Evolutionary conservation across 2,113 vertebrate genomes (phyloP), one percentile per base, ranked within the genome.

Genomic region (Capreolus pygargus): DNA sequence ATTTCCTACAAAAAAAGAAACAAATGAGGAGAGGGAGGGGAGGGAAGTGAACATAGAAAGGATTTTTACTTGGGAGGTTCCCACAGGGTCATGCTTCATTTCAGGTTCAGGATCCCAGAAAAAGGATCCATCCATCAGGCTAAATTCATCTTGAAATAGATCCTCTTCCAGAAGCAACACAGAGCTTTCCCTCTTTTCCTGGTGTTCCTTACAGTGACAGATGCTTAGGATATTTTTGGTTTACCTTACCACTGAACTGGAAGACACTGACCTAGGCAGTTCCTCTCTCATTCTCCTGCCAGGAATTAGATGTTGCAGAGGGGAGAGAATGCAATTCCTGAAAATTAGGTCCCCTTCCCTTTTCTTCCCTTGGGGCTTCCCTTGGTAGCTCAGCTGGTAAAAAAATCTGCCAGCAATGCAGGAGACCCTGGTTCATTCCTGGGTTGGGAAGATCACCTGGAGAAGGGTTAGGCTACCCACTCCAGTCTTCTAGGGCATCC

Each of bases 391-490:
- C n/a, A 70, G 67, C n/a, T 39, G 19, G n/a, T 70, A 39, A 70
- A 70, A 39, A 70, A 39, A 39, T 23, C 67, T 70, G n/a, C 67
- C n/a, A 12, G n/a, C n/a, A 23, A 21, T 39, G 10, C n/a, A 39
- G 5, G 67, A 70, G 10, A 39, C n/a, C n/a, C n/a, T 70, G n/a
- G 67, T 39, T 70, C 19, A 39, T 70, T 23, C 67, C 67, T 23
- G n/a, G 19, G n/a, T 70, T 0, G 1, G 67, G n/a, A 70, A 39
- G n/a, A 70, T 70, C 19, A 70, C n/a, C 67, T 0, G 0, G 11
- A 39, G 67, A 70, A 70, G n/a, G 5, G n/a, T 39, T 39, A 70
- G n/a, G n/a, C 67, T 39, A 39, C 67, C n/a, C 67, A 6, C 67
- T 70, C 67, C n/a, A 70, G 19, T 39, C 23, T 39, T 70, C 67